Percentiles rank a stretch among this genome's conserved stretches.
Conservation (phyloP, 1,140 invertebrate genomes). For the Drosophila rhopaloa region DNA sequence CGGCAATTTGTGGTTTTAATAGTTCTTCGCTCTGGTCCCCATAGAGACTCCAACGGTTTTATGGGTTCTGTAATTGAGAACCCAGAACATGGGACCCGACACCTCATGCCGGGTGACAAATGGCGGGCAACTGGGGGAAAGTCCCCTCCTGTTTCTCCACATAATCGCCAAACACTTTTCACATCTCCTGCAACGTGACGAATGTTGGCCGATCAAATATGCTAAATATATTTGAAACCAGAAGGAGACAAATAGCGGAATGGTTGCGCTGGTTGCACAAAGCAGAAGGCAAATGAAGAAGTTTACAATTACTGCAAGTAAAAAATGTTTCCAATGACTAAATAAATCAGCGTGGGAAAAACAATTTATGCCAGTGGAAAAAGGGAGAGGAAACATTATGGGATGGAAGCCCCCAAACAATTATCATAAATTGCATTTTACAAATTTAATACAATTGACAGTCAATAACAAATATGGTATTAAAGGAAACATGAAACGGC, state of each 20-base stretch:
- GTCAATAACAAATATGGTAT: constrained; percentile 44
- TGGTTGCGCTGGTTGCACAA: constrained; percentile 43
- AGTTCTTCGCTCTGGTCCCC: constrained; percentile 17
- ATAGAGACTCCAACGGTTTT: constrained; percentile 31
- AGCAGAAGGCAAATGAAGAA: constrained; percentile 10
- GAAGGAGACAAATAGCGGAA: constrained; percentile 28
- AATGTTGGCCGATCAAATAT: constrained; percentile 56
- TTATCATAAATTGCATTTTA: constrained; percentile 71
- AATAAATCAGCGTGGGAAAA: constrained; percentile 73
- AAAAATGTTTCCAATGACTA: constrained; percentile 29
- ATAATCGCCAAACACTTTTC: constrained; percentile 47
- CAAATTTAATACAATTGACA: constrained; percentile 65
- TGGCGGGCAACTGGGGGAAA: constrained; percentile 2
- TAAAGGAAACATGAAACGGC: constrained; percentile 37
- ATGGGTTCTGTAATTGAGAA: constrained; percentile 63
- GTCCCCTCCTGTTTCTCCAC: constrained; percentile 20
- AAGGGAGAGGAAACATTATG: constrained; percentile 2
- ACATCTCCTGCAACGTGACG: constrained; percentile 53
- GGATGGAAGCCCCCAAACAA: constrained; percentile 34
- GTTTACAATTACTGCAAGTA: constrained; percentile 46
- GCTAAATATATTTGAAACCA: constrained; percentile 32
- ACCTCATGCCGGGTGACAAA: constrained; percentile 47
- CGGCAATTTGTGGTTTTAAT: constrained; percentile 79
- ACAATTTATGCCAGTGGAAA: constrained; percentile 17
- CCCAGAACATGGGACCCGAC: constrained; percentile 42